Evolutionary conservation across 2,888 invertebrate genomes (phyloP).

Genomic region (Cepaea hortensis): DNA sequence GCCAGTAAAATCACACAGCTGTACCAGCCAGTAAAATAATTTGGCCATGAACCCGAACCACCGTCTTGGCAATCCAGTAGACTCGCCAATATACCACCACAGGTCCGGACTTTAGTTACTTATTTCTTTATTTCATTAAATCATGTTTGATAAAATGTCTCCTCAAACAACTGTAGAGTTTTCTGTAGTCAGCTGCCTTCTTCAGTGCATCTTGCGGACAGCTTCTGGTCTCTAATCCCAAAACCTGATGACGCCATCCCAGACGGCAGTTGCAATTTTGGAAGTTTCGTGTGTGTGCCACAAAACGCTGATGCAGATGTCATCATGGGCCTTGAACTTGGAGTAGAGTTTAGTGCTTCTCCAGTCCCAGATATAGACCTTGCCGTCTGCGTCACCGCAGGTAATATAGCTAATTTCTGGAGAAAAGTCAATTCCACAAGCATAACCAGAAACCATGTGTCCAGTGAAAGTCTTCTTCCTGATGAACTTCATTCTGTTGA

Average conservation of each 20-base stretch:
- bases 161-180: no score
- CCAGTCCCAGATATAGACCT: conserved; percentile 99
- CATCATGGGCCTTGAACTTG: conserved; percentile 99
- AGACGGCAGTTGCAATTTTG: conserved; percentile 96
- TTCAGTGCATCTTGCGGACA: no score
- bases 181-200: no score
- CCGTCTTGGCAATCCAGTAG: no score
- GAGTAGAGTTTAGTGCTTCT: conserved; percentile 98
- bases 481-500: conserved; percentile 98
- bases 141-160: no score
- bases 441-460: conserved; percentile 99
- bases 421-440: conserved; percentile 96
- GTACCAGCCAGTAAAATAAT: no score
- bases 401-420: conserved; percentile 99
- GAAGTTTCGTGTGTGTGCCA: conserved; percentile 99
- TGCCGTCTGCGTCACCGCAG: conserved; percentile 99
- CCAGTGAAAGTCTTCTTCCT: conserved; percentile 97
- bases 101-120: no score
- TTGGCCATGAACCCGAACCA: no score
- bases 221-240: conserved; percentile 86
- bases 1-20: no score
- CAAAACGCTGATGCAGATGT: conserved; percentile 93
- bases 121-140: no score
- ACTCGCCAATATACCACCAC: no score
- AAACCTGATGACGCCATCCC: conserved; percentile 98